phyloP scores from a whole-genome alignment of 2,113 vertebrate genomes.

The Pyrgilauda ruficollis region DNA sequence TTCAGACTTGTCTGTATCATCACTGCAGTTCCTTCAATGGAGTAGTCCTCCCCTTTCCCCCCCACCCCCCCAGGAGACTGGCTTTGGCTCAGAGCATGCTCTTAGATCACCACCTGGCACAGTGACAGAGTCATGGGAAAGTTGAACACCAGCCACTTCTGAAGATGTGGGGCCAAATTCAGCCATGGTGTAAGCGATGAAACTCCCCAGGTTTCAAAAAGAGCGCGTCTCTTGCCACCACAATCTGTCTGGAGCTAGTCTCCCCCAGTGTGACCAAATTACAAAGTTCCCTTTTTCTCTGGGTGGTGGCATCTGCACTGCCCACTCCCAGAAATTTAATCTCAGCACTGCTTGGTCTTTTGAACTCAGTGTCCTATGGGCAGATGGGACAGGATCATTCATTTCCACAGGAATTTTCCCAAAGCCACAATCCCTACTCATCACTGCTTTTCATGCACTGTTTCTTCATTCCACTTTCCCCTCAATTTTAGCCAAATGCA shows the following conservation, averaged over 20 bases:
- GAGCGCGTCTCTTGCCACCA: background rate
- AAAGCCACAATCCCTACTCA: background rate
- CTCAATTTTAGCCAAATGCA: background rate
- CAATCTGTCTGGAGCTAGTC: background rate
- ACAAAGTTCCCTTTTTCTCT: background rate
- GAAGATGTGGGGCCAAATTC: conserved; percentile 50
- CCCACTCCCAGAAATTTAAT: background rate
- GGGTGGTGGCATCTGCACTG: background rate
- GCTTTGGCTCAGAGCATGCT: conserved; percentile 31
- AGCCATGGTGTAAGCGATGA: background rate
- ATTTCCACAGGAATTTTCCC: background rate
- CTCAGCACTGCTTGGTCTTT: background rate
- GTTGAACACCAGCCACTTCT: conserved; percentile 58
- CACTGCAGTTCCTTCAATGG: conserved; percentile 30
- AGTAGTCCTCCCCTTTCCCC: conserved; percentile 6
- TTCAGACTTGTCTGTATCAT: conserved; percentile 22
- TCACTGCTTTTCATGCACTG: background rate
- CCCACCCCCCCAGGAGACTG: background rate
- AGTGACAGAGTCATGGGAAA: conserved; percentile 67
- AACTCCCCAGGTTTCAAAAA: conserved; percentile 20
- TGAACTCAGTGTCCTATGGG: background rate
- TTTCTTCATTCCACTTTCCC: background rate
- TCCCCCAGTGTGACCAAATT: background rate
- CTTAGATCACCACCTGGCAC: conserved; percentile 65
- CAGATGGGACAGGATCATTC: background rate